Percentiles rank a stretch among this genome's conserved stretches.
Evolutionary conservation across 2,888 invertebrate species (phyloP).

Genomic region (Pristionchus mayeri): DNA sequence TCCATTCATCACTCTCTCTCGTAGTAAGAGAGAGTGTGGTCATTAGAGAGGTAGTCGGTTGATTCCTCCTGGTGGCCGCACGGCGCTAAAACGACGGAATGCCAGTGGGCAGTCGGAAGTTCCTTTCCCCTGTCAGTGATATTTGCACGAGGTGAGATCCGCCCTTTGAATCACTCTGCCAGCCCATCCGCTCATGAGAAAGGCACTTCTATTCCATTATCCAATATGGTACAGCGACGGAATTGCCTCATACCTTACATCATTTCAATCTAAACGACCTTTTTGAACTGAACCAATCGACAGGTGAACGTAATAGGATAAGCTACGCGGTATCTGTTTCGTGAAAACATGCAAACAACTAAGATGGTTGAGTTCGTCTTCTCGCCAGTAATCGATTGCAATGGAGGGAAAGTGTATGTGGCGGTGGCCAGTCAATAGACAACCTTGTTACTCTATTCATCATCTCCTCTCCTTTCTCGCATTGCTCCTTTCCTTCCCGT

Average conservation of each 20-base stretch:
- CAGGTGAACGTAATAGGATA: too few species aligned
- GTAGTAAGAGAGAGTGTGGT: background rate
- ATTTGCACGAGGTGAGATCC: background rate
- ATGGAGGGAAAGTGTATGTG: constrained; percentile 18
- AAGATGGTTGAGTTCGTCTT: too few species aligned
- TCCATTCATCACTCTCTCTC: too few species aligned
- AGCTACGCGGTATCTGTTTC: too few species aligned
- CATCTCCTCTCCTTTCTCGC: background rate
- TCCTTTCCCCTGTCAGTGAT: background rate
- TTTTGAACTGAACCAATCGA: too few species aligned
- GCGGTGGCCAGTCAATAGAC: constrained; percentile 20
- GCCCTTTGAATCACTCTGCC: background rate
- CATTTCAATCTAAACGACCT: too few species aligned
- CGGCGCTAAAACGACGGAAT: too few species aligned
- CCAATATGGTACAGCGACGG: too few species aligned
- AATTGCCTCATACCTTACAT: too few species aligned
- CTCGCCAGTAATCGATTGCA: background rate
- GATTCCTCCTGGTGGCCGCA: too few species aligned
- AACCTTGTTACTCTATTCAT: constrained; percentile 35
- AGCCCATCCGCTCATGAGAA: constrained; percentile 14
- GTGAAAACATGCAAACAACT: too few species aligned
- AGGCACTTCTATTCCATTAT: too few species aligned
- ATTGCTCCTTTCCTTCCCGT: constrained; percentile 13
- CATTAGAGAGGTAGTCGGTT: background rate
- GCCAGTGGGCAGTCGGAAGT: background rate